Percentiles rank a stretch among this genome's conserved stretches.
Evolutionary conservation across 2,797 vertebrate genomes (phyloP).

Genomic region (Epinephelus coioides): DNA sequence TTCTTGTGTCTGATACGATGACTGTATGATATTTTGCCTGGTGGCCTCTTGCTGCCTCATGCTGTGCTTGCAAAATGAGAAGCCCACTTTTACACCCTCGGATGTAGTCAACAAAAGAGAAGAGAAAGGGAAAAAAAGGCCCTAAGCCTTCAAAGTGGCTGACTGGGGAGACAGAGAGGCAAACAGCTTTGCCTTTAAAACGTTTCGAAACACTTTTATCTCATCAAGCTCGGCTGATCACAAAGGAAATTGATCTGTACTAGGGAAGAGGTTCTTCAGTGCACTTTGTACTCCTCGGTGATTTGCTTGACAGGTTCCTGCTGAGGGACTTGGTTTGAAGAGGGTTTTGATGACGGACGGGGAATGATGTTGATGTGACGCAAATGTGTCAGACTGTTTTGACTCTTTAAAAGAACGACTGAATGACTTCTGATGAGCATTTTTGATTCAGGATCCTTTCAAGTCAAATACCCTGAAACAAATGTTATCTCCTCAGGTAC

Average conservation of each 20-base stretch:
- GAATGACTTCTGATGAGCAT: constrained; percentile 9
- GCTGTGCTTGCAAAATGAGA: constrained; percentile 52
- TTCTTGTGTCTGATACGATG: constrained; percentile 12
- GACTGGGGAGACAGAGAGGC: constrained; percentile 60
- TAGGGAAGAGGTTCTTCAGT: constrained; percentile 59
- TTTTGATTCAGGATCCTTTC: constrained; percentile 17
- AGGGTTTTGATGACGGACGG: constrained; percentile 54
- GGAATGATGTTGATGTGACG: constrained; percentile 57
- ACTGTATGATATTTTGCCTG: constrained; percentile 37
- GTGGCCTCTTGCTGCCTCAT: constrained; percentile 44
- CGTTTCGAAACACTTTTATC: constrained; percentile 77
- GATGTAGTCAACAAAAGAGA: constrained; percentile 57
- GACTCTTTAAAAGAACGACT: constrained; percentile 1
- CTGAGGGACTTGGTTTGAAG: constrained; percentile 63
- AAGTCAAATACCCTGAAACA: constrained; percentile 12
- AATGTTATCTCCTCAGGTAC: neutral
- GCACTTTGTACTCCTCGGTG: constrained; percentile 66
- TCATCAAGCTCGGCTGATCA: constrained; percentile 79
- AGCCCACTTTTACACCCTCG: constrained; percentile 51
- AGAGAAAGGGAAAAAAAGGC: constrained; percentile 26
- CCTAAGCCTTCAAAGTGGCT: constrained; percentile 68
- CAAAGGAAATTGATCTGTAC: constrained; percentile 81
- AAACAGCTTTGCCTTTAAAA: constrained; percentile 75
- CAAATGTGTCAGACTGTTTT: constrained; percentile 50
- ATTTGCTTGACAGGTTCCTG: constrained; percentile 74